Conservation (phyloP, 2,888 invertebrate genomes). For the Sphaerophoria rueppellii region DNA sequence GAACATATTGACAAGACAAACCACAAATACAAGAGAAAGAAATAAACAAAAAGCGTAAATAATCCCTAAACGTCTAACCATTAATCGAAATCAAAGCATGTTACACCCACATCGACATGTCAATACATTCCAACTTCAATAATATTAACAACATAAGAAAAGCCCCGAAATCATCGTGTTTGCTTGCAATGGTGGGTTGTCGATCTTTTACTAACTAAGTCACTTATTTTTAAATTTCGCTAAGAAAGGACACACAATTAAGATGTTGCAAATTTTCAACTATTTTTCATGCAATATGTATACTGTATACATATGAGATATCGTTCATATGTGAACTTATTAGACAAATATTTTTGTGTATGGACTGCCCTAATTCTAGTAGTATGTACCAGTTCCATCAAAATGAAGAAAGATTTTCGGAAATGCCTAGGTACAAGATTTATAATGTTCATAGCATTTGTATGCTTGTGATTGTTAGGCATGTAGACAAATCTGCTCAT, state of each 20-base stretch:
- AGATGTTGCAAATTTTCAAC: no score
- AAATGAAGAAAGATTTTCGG: constrained; percentile 17
- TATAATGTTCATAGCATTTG: constrained; percentile 14
- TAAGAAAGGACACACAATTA: no score
- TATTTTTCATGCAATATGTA: no score
- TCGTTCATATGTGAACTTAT: no score
- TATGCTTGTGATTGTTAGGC: background rate
- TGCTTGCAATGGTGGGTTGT: no score
- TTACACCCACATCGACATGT: constrained; percentile 3
- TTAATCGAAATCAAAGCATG: constrained; percentile 67
- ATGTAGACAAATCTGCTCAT: background rate
- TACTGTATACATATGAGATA: no score
- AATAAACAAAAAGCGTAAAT: constrained; percentile 56
- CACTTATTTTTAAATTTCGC: no score
- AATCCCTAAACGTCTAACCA: constrained; percentile 52
- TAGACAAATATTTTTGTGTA: no score
- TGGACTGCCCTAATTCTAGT: no score
- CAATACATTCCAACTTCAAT: background rate
- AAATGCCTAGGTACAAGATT: background rate
- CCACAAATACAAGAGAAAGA: constrained; percentile 48
- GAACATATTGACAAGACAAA: constrained; percentile 65
- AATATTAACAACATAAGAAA: no score
- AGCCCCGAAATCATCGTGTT: no score
- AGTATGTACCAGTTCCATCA: background rate
- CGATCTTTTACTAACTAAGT: no score